phyloP scores from a whole-genome alignment of 2,797 vertebrate genomes.

The Helicolenus hilgendorfi region DNA sequence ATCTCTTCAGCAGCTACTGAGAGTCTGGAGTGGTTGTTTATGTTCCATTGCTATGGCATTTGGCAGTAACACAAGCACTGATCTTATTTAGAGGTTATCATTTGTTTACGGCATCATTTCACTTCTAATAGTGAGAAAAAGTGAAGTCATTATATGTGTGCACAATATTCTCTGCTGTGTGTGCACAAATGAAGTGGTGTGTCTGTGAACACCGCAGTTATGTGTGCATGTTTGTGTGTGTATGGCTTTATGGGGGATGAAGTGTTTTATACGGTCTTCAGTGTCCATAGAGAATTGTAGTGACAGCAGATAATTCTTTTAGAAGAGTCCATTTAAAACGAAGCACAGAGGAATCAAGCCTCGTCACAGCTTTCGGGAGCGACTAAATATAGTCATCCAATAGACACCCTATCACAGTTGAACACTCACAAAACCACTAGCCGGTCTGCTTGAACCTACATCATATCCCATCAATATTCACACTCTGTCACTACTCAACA shows the following conservation, averaged over 20 bases:
- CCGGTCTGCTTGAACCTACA: slow-evolving; percentile 25
- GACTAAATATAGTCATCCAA: slow-evolving; percentile 74
- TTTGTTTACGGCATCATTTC: background rate
- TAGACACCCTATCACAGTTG: slow-evolving; percentile 44
- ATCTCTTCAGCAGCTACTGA: background rate
- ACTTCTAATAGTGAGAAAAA: background rate
- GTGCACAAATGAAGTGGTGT: background rate
- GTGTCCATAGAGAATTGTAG: slow-evolving; percentile 75
- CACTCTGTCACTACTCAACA: slow-evolving; percentile 45
- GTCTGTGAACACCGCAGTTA: background rate
- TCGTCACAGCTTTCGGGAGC: slow-evolving; percentile 40
- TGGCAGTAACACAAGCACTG: background rate
- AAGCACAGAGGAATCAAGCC: slow-evolving; percentile 66
- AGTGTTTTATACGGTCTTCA: slow-evolving; percentile 67
- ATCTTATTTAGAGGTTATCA: slow-evolving; percentile 9
- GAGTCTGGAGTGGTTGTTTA: slow-evolving; percentile 10
- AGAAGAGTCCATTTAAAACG: slow-evolving; percentile 74
- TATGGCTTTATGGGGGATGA: slow-evolving; percentile 13
- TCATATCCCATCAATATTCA: slow-evolving; percentile 50
- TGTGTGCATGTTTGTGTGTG: slow-evolving; percentile 2
- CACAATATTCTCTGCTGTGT: background rate
- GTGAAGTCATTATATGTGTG: background rate
- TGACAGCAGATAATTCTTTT: slow-evolving; percentile 85
- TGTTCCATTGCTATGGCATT: background rate
- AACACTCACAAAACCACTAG: slow-evolving; percentile 38